These are phyloP conservation scores for Acrocephalus kingi DNA, from an alignment of 2,113 vertebrate genomes.

Conservation along the genomic window DNA sequence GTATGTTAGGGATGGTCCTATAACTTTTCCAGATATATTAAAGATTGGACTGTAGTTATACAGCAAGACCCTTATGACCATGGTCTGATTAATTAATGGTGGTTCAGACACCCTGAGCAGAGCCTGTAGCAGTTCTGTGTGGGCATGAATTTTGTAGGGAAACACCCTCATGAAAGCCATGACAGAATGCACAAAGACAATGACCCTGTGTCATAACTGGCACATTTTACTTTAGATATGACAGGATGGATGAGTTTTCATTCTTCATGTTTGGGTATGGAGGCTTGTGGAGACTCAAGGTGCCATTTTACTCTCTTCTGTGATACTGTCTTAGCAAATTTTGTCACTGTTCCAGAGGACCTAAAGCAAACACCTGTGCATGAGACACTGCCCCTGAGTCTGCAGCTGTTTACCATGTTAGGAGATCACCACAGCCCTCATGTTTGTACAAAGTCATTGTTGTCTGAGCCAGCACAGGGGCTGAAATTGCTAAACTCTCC, in stretches of 20 bases:
- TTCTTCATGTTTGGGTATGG: background rate
- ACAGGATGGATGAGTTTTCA: background rate
- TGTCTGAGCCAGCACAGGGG: background rate
- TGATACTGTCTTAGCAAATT: background rate
- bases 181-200: background rate
- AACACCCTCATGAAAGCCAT: background rate
- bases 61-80: background rate
- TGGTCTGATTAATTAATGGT: background rate
- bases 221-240: background rate
- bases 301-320: background rate
- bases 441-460: background rate
- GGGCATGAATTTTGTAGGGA: background rate
- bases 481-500: background rate
- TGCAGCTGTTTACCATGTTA: background rate
- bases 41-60: background rate
- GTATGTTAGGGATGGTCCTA: background rate
- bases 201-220: background rate
- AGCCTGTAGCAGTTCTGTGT: background rate
- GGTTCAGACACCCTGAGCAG: background rate
- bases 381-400: background rate
- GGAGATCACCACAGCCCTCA: background rate
- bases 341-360: background rate
- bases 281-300: background rate
- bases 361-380: background rate
- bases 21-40: background rate